A percentile compares a stretch with the other conserved stretches of the same genome.
Evolutionary conservation across 2,113 vertebrate species (phyloP).

Genomic region (Thalassoma bifasciatum): DNA sequence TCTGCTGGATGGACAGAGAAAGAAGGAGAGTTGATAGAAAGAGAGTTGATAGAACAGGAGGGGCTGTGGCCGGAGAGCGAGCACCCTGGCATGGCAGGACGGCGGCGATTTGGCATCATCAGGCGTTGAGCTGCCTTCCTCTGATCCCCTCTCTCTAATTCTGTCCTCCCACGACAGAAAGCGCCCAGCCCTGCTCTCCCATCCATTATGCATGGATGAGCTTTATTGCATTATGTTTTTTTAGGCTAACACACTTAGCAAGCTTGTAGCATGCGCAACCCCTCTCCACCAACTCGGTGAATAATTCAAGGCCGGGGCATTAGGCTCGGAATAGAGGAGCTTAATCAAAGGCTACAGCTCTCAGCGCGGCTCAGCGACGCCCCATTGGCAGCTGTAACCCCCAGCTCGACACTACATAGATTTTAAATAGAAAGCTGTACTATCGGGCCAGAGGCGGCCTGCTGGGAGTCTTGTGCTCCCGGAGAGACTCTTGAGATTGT

Average conservation of each 20-base stretch:
- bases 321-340: conserved; percentile 74
- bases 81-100: conserved; percentile 45
- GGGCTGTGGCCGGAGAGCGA: conserved; percentile 58
- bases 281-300: conserved; percentile 70
- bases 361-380: conserved; percentile 63
- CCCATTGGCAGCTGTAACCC: conserved; percentile 65
- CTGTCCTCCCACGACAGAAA: conserved; percentile 53
- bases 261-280: conserved; percentile 74
- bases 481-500: conserved; percentile 44
- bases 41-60: conserved; percentile 33
- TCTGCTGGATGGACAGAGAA: conserved; percentile 19
- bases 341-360: conserved; percentile 80
- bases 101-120: conserved; percentile 46
- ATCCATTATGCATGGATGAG: conserved; percentile 77
- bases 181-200: conserved; percentile 46
- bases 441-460: conserved; percentile 56
- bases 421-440: conserved; percentile 66
- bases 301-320: conserved; percentile 79
- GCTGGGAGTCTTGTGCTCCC: conserved; percentile 31
- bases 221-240: conserved; percentile 82
- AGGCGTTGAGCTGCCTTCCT: conserved; percentile 31
- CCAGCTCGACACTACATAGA: conserved; percentile 53
- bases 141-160: conserved; percentile 67
- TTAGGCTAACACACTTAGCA: conserved; percentile 78
- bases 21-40: not conserved